phyloP scores from a whole-genome alignment of 2,888 invertebrate species.

The Carabus problematicus region DNA sequence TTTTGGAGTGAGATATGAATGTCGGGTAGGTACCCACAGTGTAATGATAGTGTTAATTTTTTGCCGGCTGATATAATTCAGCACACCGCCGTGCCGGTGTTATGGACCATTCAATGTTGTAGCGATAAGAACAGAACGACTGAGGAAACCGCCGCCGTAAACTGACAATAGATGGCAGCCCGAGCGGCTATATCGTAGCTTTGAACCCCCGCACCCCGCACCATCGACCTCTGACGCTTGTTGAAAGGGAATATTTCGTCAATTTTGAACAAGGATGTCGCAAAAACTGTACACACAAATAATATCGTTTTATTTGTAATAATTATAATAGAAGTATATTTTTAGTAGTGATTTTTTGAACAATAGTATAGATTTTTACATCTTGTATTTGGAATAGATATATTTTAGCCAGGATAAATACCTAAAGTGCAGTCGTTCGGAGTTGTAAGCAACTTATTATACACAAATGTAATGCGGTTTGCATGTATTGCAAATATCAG shows the following conservation, averaged over 20 bases:
- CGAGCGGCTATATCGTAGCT: slow-evolving; percentile 2
- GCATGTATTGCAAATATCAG: slow-evolving; percentile 15
- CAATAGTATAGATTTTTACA: too few relatives aligned
- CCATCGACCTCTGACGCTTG: slow-evolving; percentile 26
- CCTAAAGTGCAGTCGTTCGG: too few relatives aligned
- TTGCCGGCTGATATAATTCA: slow-evolving; percentile 45
- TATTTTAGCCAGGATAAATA: too few relatives aligned
- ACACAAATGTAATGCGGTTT: slow-evolving; percentile 14
- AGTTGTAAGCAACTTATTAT: slow-evolving; percentile 11
- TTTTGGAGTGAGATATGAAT: slow-evolving; percentile 50
- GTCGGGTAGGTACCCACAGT: slow-evolving; percentile 49
- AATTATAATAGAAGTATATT: too few relatives aligned
- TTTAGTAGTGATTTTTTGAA: too few relatives aligned
- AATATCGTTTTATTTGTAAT: too few relatives aligned
- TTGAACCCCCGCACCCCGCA: slow-evolving; percentile 47
- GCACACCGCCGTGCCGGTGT: slow-evolving; percentile 11
- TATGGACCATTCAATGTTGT: slow-evolving; percentile 43
- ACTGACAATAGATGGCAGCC: slow-evolving; percentile 39
- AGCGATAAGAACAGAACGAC: slow-evolving; percentile 43
- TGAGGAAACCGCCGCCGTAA: slow-evolving; percentile 38
- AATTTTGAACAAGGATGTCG: too few relatives aligned
- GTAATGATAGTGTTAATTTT: slow-evolving; percentile 46
- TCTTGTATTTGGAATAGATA: too few relatives aligned
- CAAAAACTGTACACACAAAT: too few relatives aligned
- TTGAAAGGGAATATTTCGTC: slow-evolving; percentile 16